A percentile compares a stretch with the other conserved stretches of the same genome.
phyloP scores from a whole-genome alignment of 2,888 invertebrate species.

The Epistrophe grossulariae region DNA sequence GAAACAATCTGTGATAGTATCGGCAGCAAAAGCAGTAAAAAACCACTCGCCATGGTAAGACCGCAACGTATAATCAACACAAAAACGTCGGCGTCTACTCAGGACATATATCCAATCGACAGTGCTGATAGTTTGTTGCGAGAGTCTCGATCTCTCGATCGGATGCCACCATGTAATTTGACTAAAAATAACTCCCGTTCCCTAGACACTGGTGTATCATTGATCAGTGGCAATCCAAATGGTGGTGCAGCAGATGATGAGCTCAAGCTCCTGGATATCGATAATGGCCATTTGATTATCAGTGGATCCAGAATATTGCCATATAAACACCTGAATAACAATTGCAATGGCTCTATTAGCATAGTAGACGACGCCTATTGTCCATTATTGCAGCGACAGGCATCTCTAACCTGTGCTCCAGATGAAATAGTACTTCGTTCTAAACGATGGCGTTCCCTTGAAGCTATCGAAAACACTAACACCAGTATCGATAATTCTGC shows the following conservation, averaged over 20 bases:
- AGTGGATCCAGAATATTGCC: conserved; percentile 73
- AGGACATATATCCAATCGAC: conserved; percentile 77
- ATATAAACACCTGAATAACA: conserved; percentile 83
- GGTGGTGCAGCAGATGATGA: conserved; percentile 77
- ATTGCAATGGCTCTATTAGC: conserved; percentile 83
- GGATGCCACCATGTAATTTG: conserved; percentile 84
- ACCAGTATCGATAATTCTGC: conserved; percentile 82
- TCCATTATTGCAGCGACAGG: conserved; percentile 82
- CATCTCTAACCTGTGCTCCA: conserved; percentile 82
- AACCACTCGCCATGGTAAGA: conserved; percentile 83
- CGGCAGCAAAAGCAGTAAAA: conserved; percentile 79
- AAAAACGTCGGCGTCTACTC: conserved; percentile 77
- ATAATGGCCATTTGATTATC: conserved; percentile 79
- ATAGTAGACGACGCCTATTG: conserved; percentile 82
- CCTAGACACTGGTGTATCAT: conserved; percentile 79
- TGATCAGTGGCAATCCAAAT: conserved; percentile 79
- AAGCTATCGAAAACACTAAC: conserved; percentile 85
- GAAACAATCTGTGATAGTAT: conserved; percentile 83
- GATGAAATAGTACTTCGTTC: conserved; percentile 84
- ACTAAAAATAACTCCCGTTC: conserved; percentile 83
- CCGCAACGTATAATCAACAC: conserved; percentile 85
- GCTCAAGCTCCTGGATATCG: conserved; percentile 79
- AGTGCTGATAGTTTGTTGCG: conserved; percentile 82
- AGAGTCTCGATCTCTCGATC: conserved; percentile 88
- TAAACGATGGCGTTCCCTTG: conserved; percentile 92